These are phyloP conservation scores for Epizoanthus rinbou DNA, from an alignment of 92 coral and sea anemone species.

Conservation along the genomic window DNA sequence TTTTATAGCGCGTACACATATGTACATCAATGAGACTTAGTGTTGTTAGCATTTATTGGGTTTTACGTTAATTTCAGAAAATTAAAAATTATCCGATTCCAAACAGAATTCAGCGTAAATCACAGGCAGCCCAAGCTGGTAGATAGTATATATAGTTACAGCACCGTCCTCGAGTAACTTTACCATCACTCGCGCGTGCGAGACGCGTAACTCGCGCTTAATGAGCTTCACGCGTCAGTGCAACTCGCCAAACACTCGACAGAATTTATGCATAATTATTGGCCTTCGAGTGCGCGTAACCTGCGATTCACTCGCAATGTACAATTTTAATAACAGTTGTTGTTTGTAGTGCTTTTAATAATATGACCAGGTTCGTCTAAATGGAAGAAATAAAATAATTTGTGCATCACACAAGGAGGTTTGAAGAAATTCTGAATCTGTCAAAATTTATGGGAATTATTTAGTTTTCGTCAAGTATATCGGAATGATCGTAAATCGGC, in stretches of 20 bases:
- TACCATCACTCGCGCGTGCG: constrained; percentile 1
- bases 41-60: no score
- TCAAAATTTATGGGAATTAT: constrained; percentile 4
- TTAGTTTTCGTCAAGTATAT: neutral
- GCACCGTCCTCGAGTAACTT: constrained; percentile 19
- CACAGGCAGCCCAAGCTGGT: no score
- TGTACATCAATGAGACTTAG: no score
- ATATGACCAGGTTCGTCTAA: constrained; percentile 2
- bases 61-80: no score
- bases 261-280: neutral
- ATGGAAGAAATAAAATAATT: constrained; percentile 7
- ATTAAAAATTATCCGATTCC: no score
- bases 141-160: no score
- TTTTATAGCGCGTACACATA: no score
- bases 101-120: no score
- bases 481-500: no score
- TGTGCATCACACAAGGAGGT: constrained; percentile 19
- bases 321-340: constrained; percentile 15
- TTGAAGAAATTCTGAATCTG: constrained; percentile 6
- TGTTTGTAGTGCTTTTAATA: constrained; percentile 12
- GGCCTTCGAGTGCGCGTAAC: constrained; percentile 20
- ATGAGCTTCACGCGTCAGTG: constrained; percentile 32
- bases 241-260: constrained; percentile 3
- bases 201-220: neutral
- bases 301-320: constrained; percentile 7